A percentile compares a stretch with the other conserved stretches of the same genome.
Conservation (phyloP, 2,888 invertebrate genomes). For the Xestia sexstrigata region DNA sequence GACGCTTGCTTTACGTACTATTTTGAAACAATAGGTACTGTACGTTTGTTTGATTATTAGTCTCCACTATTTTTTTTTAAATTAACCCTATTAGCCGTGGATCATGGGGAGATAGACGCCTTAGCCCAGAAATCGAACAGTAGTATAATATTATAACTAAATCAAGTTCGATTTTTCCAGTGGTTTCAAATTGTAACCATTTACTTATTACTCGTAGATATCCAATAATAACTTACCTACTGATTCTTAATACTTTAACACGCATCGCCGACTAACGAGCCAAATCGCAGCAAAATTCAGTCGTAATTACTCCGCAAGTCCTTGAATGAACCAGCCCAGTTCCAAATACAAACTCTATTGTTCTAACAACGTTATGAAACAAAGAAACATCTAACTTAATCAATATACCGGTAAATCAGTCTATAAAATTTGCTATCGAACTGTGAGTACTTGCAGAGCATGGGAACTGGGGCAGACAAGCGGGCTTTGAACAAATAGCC, state of each 20-base stretch:
- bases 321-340: conserved; percentile 31
- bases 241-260: conserved; percentile 14
- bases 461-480: conserved; percentile 71
- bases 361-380: conserved; percentile 47
- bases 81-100: not conserved
- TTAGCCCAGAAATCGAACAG: not conserved
- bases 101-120: not conserved
- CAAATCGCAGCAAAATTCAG: conserved; percentile 16
- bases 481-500: conserved; percentile 59
- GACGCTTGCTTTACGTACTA: not conserved
- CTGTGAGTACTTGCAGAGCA: conserved; percentile 42
- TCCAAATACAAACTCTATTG: conserved; percentile 50
- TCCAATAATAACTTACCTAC: too few species aligned
- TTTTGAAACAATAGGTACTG: conserved; percentile 1
- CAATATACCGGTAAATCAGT: conserved; percentile 54
- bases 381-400: conserved; percentile 49
- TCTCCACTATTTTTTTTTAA: not conserved
- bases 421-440: conserved; percentile 54
- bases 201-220: not conserved
- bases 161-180: not conserved
- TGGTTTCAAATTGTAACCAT: not conserved
- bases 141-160: too few species aligned
- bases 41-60: not conserved
- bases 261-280: conserved; percentile 19
- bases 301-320: conserved; percentile 23